phyloP scores from a whole-genome alignment of 2,797 vertebrate species.

The Cuculus canorus region DNA sequence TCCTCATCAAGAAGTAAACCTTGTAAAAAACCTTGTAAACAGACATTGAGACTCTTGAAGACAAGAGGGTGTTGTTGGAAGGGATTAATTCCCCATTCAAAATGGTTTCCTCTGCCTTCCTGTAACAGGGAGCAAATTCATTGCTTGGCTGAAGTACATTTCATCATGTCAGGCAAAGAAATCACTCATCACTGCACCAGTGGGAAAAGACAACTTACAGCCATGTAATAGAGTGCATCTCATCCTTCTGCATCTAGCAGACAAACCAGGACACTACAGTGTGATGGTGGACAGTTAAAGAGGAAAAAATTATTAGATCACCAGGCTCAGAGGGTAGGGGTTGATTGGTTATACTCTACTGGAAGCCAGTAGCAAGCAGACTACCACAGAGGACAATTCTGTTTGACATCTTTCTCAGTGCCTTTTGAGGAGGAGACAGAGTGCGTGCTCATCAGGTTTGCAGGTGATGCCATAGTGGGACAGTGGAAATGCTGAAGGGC shows the following conservation, averaged over 20 bases:
- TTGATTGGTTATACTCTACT: rapidly evolving
- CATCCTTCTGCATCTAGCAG: not conserved
- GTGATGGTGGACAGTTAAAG: too few relatives aligned
- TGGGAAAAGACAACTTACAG: not conserved
- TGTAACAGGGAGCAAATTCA: not conserved
- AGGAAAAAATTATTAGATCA: not conserved
- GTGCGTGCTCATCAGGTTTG: not conserved
- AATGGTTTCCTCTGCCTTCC: not conserved
- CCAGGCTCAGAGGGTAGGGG: not conserved
- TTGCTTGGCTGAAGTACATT: not conserved
- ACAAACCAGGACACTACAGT: not conserved
- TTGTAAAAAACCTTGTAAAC: not conserved
- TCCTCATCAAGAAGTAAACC: not conserved
- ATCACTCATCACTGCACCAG: not conserved
- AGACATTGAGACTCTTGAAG: not conserved
- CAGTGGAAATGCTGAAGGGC: not conserved
- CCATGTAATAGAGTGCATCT: not conserved
- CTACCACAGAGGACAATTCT: rapidly evolving
- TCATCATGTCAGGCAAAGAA: not conserved
- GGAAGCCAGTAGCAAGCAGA: not conserved
- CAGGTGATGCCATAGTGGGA: not conserved
- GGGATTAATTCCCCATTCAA: not conserved
- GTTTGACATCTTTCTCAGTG: not conserved
- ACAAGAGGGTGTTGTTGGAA: not conserved
- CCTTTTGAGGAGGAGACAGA: not conserved